Evolutionary conservation across 2,113 vertebrate genomes (phyloP).

Genomic region (Albula glossodonta): DNA sequence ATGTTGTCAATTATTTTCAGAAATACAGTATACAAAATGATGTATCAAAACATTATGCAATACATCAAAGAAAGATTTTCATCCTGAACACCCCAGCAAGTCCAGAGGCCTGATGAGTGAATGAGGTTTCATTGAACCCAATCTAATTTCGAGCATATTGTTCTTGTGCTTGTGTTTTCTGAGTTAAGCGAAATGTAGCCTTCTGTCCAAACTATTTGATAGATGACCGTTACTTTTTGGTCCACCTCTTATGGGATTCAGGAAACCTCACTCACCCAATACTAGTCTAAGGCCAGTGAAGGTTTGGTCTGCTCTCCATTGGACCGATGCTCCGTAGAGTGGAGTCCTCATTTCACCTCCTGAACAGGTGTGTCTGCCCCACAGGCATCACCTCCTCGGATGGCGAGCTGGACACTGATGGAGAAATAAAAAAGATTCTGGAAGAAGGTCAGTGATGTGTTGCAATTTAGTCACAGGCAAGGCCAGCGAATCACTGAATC

Average conservation of each 20-base stretch:
- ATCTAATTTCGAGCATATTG: too few species aligned
- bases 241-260: neutral
- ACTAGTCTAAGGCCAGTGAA: neutral
- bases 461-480: neutral
- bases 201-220: neutral
- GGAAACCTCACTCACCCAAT: neutral
- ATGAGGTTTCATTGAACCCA: too few species aligned
- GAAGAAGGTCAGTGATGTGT: constrained; percentile 56
- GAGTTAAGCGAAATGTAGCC: too few species aligned
- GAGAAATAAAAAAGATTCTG: constrained; percentile 31
- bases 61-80: too few species aligned
- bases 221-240: neutral
- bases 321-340: too few species aligned
- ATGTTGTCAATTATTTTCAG: too few species aligned
- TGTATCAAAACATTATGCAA: too few species aligned
- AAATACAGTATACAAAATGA: too few species aligned
- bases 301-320: neutral
- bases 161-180: too few species aligned
- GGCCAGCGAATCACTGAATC: too few species aligned
- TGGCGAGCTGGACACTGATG: constrained; percentile 39
- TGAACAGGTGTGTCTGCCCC: neutral
- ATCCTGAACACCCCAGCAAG: too few species aligned
- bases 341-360: neutral
- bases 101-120: too few species aligned
- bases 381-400: constrained; percentile 50